A percentile compares a stretch with the other conserved stretches of the same genome.
These are phyloP conservation scores for Trachelus troglodyta DNA, from an alignment of 2,888 invertebrate species.

Conservation along the genomic window DNA sequence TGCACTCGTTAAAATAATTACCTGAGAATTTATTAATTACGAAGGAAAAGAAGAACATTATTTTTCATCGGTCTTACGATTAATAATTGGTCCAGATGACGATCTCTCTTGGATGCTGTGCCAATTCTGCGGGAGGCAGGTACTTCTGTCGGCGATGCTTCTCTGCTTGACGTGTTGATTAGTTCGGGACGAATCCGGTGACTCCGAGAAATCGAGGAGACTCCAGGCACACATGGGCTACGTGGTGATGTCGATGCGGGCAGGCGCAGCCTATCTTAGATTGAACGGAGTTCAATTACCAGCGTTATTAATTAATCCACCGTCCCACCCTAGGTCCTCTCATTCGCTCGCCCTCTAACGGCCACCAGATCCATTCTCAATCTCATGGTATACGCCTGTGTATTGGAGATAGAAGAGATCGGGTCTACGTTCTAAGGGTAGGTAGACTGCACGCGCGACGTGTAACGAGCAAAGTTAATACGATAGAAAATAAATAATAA, in stretches of 20 bases:
- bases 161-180: no score
- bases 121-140: no score
- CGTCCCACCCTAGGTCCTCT: constrained; percentile 28
- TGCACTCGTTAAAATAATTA: constrained; percentile 27
- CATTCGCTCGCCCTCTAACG: constrained; percentile 8
- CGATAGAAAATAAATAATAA: no score
- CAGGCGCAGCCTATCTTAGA: constrained; percentile 53
- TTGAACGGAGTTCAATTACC: constrained; percentile 62
- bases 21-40: no score
- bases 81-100: no score
- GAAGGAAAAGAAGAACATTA: no score
- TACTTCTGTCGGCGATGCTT: no score
- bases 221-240: constrained; percentile 5
- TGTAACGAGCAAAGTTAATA: constrained; percentile 9
- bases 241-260: not conserved
- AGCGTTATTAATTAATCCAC: constrained; percentile 61
- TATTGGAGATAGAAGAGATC: constrained; percentile 10
- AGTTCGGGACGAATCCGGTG: no score
- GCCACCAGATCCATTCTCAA: constrained; percentile 27
- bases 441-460: not conserved
- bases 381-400: constrained; percentile 15
- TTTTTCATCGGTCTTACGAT: no score
- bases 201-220: not conserved
- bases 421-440: not conserved
- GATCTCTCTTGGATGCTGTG: no score